These are phyloP conservation scores for Erpetoichthys calabaricus DNA, from an alignment of 2,797 vertebrate genomes.

Conservation along the genomic window DNA sequence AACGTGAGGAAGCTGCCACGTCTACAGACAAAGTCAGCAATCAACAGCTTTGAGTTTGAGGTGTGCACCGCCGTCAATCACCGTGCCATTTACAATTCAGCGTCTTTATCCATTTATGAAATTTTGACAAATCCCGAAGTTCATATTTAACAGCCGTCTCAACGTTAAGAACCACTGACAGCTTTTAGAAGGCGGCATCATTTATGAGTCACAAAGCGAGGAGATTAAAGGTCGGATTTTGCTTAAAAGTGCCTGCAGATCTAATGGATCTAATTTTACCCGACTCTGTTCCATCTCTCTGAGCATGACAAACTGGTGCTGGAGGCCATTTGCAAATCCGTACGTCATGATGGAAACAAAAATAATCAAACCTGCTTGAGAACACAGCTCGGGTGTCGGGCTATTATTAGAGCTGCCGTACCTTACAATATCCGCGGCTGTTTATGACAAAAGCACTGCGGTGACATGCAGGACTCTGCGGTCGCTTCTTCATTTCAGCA, in stretches of 20 bases:
- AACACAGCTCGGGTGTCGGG: conserved; percentile 22
- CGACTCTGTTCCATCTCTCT: conserved; percentile 22
- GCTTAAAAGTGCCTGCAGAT: conserved; percentile 17
- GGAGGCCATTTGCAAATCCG: conserved; percentile 19
- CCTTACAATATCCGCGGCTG: not conserved
- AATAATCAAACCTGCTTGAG: conserved; percentile 40
- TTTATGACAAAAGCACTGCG: conserved; percentile 1
- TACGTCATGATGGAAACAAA: conserved; percentile 20
- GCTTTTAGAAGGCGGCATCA: not conserved
- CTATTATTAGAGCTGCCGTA: not conserved
- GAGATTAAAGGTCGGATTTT: conserved; percentile 8
- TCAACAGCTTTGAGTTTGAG: no score
- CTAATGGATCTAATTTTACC: conserved; percentile 32
- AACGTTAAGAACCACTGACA: not conserved
- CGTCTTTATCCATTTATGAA: not conserved
- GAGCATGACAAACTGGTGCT: conserved; percentile 18
- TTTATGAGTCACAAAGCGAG: conserved; percentile 3
- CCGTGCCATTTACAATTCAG: no score
- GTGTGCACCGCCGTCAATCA: no score
- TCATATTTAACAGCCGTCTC: no score
- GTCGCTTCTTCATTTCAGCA: conserved; percentile 17
- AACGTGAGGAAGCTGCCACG: no score
- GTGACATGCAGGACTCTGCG: conserved; percentile 31
- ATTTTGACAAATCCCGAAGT: not conserved
- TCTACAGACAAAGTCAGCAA: no score